These are phyloP conservation scores for Tenualosa thibaudeaui DNA, from an alignment of 2,797 vertebrate species.

Conservation along the genomic window DNA sequence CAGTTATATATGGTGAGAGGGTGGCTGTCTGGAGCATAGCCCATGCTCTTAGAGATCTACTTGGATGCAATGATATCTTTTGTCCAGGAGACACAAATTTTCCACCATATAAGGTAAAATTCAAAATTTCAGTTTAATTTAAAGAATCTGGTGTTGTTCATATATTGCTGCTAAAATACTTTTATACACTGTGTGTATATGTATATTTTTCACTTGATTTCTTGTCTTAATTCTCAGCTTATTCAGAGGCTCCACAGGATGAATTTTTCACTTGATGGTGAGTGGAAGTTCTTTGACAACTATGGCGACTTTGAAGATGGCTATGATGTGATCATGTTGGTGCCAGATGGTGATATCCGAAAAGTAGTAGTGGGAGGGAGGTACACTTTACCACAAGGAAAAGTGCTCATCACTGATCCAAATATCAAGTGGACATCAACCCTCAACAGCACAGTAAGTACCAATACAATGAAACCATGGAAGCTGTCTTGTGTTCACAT, in stretches of 20 bases:
- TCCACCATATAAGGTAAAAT: conserved; percentile 47
- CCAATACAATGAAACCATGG: background rate
- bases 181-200: background rate
- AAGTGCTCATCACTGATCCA: conserved; percentile 23
- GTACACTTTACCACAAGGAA: conserved; percentile 32
- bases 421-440: background rate
- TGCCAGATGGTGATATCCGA: background rate
- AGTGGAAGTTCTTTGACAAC: conserved; percentile 40
- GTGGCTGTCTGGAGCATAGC: conserved; percentile 54
- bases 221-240: conserved; percentile 28
- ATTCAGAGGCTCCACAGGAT: conserved; percentile 32
- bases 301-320: conserved; percentile 50
- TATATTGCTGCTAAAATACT: background rate
- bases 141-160: background rate
- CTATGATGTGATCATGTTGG: conserved; percentile 55
- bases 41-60: conserved; percentile 46
- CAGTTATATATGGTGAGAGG: conserved; percentile 45
- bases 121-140: background rate
- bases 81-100: conserved; percentile 46
- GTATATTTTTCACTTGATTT: background rate
- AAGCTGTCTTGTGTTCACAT: background rate
- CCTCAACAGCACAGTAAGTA: conserved; percentile 33
- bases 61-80: conserved; percentile 38
- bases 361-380: conserved; percentile 41
- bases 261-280: conserved; percentile 42